Percentiles rank a stretch among this genome's conserved stretches.
These are phyloP conservation scores for Fregata magnificens DNA, from an alignment of 2,113 vertebrate species.

Conservation along the genomic window DNA sequence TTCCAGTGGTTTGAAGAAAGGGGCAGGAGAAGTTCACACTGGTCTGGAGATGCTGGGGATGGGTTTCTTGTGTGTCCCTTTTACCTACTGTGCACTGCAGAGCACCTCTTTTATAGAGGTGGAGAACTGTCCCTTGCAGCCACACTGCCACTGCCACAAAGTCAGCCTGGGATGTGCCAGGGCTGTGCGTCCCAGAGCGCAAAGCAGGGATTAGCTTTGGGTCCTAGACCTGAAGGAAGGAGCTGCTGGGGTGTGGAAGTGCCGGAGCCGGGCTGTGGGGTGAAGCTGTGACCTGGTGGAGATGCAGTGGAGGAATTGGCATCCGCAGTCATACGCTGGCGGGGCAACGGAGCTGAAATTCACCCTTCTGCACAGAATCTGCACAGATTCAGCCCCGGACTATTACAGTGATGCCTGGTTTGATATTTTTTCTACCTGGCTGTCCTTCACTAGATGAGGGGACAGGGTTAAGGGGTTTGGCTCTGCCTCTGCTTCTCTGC, in stretches of 20 bases:
- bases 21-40: background rate
- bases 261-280: fast-evolving
- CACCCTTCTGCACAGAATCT: background rate
- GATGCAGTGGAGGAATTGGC: background rate
- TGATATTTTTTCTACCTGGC: background rate
- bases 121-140: background rate
- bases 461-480: background rate
- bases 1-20: background rate
- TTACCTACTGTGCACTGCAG: background rate
- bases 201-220: background rate
- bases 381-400: background rate
- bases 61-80: background rate
- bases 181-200: background rate
- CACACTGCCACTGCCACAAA: background rate
- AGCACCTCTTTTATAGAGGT: background rate
- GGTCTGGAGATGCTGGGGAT: background rate
- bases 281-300: background rate
- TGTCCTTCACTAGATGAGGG: background rate
- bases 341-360: background rate
- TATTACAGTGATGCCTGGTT: background rate
- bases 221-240: background rate
- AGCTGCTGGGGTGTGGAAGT: background rate
- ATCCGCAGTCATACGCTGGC: fast-evolving
- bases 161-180: background rate
- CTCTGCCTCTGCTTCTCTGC: background rate